Conservation (phyloP, 2,888 invertebrate species). For the Epistrophe eligans region DNA sequence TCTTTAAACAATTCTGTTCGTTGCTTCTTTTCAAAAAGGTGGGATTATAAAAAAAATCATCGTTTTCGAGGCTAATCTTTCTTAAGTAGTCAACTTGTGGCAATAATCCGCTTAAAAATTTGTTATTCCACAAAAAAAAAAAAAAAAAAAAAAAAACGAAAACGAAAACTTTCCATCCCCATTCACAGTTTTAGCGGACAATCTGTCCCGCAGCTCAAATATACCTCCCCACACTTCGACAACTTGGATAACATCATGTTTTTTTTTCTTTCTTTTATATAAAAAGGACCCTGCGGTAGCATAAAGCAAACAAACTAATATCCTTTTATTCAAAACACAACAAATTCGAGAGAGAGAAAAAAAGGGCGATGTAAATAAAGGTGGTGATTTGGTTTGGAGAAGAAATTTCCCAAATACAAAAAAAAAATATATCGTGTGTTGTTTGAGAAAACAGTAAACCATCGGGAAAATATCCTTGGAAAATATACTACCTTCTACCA, state of each 20-base stretch:
- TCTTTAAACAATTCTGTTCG: neutral
- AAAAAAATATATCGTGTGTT: constrained; percentile 35
- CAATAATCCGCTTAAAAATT: constrained; percentile 63
- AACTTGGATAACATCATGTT: constrained; percentile 34
- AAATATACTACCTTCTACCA: neutral
- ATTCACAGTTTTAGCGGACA: neutral
- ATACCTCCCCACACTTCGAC: constrained; percentile 22
- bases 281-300: constrained; percentile 63
- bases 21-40: neutral
- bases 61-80: constrained; percentile 36
- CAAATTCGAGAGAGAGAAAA: neutral
- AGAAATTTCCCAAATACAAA: constrained; percentile 37
- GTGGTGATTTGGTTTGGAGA: constrained; percentile 33
- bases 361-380: constrained; percentile 22
- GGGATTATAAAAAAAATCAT: constrained; percentile 41
- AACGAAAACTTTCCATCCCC: neutral
- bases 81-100: constrained; percentile 65
- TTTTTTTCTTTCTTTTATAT: neutral
- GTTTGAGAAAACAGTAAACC: constrained; percentile 39
- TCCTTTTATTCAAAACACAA: constrained; percentile 59
- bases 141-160: neutral
- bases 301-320: constrained; percentile 70
- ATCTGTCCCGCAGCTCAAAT: constrained; percentile 31
- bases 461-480: constrained; percentile 42
- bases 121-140: constrained; percentile 17